These are phyloP conservation scores for Mola mola DNA, from an alignment of 2,113 vertebrate genomes.

Conservation along the genomic window DNA sequence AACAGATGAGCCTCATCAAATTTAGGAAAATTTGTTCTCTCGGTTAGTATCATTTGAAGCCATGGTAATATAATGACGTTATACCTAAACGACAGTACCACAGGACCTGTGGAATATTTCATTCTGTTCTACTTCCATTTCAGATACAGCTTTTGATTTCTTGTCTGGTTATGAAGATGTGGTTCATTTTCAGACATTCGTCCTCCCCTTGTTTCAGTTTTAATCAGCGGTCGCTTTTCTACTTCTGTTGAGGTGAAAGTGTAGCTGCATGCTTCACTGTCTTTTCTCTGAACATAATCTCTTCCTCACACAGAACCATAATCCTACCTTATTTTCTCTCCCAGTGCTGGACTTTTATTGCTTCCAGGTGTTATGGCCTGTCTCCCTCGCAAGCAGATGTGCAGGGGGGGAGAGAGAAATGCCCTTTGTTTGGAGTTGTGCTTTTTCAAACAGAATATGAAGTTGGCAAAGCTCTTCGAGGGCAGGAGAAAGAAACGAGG, in stretches of 20 bases:
- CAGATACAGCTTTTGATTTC: slow-evolving; percentile 56
- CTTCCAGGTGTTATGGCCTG: slow-evolving; percentile 82
- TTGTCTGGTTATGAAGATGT: slow-evolving; percentile 54
- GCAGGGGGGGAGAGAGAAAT: slow-evolving; percentile 25
- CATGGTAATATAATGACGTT: slow-evolving; percentile 55
- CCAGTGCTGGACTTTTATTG: slow-evolving; percentile 79
- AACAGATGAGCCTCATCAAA: slow-evolving; percentile 64
- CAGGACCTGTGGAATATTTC: slow-evolving; percentile 42
- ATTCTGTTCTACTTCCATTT: slow-evolving; percentile 66
- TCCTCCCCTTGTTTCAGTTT: slow-evolving; percentile 64
- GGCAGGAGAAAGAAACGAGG: slow-evolving; percentile 26
- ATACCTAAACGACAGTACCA: slow-evolving; percentile 44
- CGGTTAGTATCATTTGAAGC: slow-evolving; percentile 45
- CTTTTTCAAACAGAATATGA: slow-evolving; percentile 74
- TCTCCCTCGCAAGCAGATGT: slow-evolving; percentile 75
- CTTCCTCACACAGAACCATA: slow-evolving; percentile 81
- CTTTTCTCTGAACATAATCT: slow-evolving; percentile 80
- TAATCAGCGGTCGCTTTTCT: slow-evolving; percentile 70
- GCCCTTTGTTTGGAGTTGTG: slow-evolving; percentile 73
- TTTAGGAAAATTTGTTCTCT: slow-evolving; percentile 39
- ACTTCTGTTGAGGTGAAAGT: slow-evolving; percentile 72
- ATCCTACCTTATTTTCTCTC: slow-evolving; percentile 81
- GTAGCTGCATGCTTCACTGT: slow-evolving; percentile 70
- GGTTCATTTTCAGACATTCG: slow-evolving; percentile 62
- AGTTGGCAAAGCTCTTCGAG: slow-evolving; percentile 46